Evolutionary conservation across 2,888 invertebrate species (phyloP), one percentile per base, ranked within the genome.

Genomic region (Drosophila longiperda): DNA sequence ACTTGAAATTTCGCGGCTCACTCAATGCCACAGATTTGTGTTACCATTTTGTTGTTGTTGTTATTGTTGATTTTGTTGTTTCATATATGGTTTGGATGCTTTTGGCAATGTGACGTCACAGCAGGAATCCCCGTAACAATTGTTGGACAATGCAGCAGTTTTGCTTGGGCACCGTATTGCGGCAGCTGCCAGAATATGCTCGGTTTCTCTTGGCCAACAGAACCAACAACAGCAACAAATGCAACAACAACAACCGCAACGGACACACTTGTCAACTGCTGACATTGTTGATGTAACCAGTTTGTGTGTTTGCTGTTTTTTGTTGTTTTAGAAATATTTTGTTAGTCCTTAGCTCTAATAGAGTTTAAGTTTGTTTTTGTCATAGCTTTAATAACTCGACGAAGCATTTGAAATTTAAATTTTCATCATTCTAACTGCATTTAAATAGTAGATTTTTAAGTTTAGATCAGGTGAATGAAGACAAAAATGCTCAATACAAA

Each of bases 201-300:
- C n/a, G 15, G 26, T 45, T 36, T 48, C 33, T 26, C 38, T 62
- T 11, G 49, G 40, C 60, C 54, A 59, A 54, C 59, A 55, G 33
- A n/a, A 32, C n/a, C 54, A 49, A 42, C 42, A 70, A 20, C 64
- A 50, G 9, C 63, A 70, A 78, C 73, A 20, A 54, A 23, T 34
- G 26, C 20, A 66, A 53, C 53, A 50, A 23, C 20, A 58, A 54
- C 64, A 67, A 78, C 75, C 78, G 72, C 79, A 78, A 67, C 60
- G 66, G 60, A 68, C 71, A 66, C 67, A 77, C 74, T 80, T 71
- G 81, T 80, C 79, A 68, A 62, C 55, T 58, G 57, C 48, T 60
- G 73, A 23, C 26, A 63, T 29, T 76, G 66, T 66, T 62, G 66
- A 45, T 74, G 64, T 32, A 57, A 33, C 55, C 17, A 32, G 48